phyloP scores from a whole-genome alignment of 2,797 vertebrate species.

The Prionace glauca region DNA sequence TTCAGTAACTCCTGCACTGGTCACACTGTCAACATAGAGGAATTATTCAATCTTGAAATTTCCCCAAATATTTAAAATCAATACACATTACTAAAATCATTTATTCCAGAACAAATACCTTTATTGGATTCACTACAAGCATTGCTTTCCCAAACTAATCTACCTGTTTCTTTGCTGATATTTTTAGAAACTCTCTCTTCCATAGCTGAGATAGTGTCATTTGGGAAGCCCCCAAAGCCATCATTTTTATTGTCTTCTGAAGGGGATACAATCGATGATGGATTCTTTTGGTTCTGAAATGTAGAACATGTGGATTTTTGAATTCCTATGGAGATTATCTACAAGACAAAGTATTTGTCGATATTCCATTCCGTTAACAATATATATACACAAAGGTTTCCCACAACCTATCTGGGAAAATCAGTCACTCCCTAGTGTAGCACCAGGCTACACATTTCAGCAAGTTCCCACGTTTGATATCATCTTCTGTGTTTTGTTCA shows the following conservation, averaged over 20 bases:
- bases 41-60: background rate
- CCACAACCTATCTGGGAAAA: background rate
- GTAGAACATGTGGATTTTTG: background rate
- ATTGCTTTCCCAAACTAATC: background rate
- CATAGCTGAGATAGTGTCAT: background rate
- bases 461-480: background rate
- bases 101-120: background rate
- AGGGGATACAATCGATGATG: background rate
- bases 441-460: background rate
- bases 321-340: background rate
- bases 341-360: background rate
- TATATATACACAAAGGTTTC: background rate
- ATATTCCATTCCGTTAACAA: background rate
- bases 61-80: background rate
- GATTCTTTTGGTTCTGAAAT: background rate
- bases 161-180: background rate
- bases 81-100: background rate
- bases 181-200: background rate
- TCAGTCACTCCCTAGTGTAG: background rate
- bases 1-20: background rate
- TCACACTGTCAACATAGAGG: background rate
- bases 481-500: background rate
- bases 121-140: background rate
- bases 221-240: background rate
- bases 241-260: background rate